These are phyloP conservation scores for Pasiphila rectangulata DNA, from an alignment of 2,888 invertebrate genomes.

Conservation along the genomic window DNA sequence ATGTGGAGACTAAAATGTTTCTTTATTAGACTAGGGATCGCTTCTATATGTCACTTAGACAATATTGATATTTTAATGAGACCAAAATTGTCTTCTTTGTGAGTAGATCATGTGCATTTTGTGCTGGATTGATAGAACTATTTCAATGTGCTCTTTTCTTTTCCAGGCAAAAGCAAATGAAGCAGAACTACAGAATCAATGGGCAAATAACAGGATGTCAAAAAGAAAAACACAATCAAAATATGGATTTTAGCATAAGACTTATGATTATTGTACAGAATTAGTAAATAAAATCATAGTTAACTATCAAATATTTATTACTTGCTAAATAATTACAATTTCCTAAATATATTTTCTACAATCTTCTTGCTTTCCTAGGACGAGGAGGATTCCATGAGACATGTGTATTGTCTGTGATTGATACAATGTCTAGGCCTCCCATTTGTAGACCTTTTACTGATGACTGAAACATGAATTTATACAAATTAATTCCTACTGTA, in stretches of 20 bases:
- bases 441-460: constrained; percentile 96
- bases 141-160: constrained; percentile 26
- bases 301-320: constrained; percentile 18
- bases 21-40: no score
- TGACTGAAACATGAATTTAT: constrained; percentile 82
- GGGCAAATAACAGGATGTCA: constrained; percentile 93
- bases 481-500: no score
- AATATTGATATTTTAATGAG: no score
- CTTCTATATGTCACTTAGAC: no score
- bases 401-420: constrained; percentile 94
- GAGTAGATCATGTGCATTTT: no score
- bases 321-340: constrained; percentile 14
- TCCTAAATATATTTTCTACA: constrained; percentile 76
- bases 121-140: no score
- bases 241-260: constrained; percentile 91
- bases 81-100: no score
- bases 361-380: constrained; percentile 90
- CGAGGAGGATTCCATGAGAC: constrained; percentile 92
- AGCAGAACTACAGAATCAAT: constrained; percentile 94
- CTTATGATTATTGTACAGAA: constrained; percentile 1
- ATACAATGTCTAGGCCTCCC: constrained; percentile 93
- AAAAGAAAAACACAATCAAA: constrained; percentile 95
- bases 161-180: constrained; percentile 96
- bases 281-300: constrained; percentile 14
- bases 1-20: no score